Evolutionary conservation across 2,113 vertebrate genomes (phyloP), one percentile per base, ranked within the genome.

Genomic region (Toxotes chatareus): DNA sequence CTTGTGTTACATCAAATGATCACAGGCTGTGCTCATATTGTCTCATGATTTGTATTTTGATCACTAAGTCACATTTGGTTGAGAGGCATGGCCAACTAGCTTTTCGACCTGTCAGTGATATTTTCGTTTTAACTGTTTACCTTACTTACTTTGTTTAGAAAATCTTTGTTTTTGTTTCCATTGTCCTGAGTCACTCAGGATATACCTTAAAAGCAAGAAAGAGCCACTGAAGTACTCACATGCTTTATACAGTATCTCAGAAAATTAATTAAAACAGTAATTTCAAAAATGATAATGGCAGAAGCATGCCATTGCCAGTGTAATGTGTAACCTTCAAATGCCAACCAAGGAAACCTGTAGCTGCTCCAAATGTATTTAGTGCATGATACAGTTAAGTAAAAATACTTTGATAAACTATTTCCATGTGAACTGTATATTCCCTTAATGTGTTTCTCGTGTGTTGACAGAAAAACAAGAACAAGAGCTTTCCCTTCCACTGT

Each of bases 1-100:
- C 2, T n/a, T 32, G 6, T 66, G 38, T 16, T 49, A n/a, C 4
- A 64, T 34, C 9, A 46, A 21, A 49, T 67, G 36, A 62, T 71
- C 1, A 57, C 10, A 16, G 59, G 6, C 9, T 46, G 9, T 27
- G 12, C 46, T 72, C 2, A 11, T 17, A 17, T 10, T 62, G 23
- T 55, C 17, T 44, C 9, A 42, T 57, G 44, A 40, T 74, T 74
- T 69, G 21, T 27, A 46, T 62, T 70, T 71, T 57, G 5, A 59
- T 49, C 57, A 56, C 53, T 59, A 62, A 61, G n/a, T 23, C 61
- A n/a, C 0, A 21, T 51, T 51, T 66, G 62, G 19, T 36, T 44
- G 16, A 36, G 17, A 63, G 23, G 32, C 44, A 31, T 36, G 19
- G 17, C 14, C 4, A 13, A 27, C 70, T 70, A 44, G 34, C 10